Evolutionary conservation across 2,888 invertebrate genomes (phyloP), one percentile per base, ranked within the genome.

Genomic region (Tanaodytes sp.): DNA sequence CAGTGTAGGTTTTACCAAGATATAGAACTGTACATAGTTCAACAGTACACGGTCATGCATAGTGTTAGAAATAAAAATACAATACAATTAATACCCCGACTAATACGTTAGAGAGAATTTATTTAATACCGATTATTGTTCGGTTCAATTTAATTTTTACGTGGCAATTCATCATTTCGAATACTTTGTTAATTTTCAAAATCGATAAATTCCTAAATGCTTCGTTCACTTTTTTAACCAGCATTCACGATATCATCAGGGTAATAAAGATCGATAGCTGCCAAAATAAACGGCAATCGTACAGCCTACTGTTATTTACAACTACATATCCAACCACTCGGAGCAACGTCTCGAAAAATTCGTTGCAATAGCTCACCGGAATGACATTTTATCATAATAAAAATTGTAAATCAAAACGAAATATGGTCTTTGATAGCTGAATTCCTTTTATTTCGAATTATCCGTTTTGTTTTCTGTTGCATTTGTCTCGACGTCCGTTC

Each of bases 261-360:
- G n/a, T n/a, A n/a, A 58, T 65, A 58, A 27, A 58, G 65, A 65
- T 58, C 46, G 58, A 65, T 65, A 65, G 52, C 58, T 65, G 58
- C 40, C 58, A 65, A 58, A 52, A n/a, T 37, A 49, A 58, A 65
- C 55, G 58, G 16, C 31, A 45, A 52, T 58, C 58, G 46, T 58
- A 49, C 65, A 40, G 37, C 42, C n/a, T n/a, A 16, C n/a, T 31
- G 52, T 65, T 65, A 65, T 65, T 58, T 58, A 65, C 52, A 65
- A 46, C 52, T 4, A 2, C 39, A 27, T 18, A 40, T 46, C 45
- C 36, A 36, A 58, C 46, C n/a, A n/a, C n/a, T n/a, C n/a, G n/a
- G n/a, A n/a, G 16, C 40, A 9, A 14, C 46, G 45, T 23, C 46
- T 30, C 19, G 54, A 65, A 54, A 33, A 48, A 36, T 48, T 59